These are phyloP conservation scores for Buteo buteo DNA, from an alignment of 2,113 vertebrate genomes.

Conservation along the genomic window DNA sequence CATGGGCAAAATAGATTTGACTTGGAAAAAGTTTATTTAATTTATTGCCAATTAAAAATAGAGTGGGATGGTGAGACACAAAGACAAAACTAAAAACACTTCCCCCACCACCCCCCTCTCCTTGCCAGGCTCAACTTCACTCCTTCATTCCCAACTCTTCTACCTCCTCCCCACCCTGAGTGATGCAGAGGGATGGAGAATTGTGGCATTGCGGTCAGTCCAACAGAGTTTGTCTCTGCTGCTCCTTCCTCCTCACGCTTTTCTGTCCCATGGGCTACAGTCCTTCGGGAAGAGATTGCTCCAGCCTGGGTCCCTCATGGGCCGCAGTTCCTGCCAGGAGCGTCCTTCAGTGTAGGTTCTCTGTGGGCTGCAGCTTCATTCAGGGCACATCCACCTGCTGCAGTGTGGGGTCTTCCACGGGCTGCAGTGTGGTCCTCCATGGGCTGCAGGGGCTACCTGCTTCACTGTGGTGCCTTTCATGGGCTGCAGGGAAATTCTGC, in stretches of 20 bases:
- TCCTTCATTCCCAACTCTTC: neutral
- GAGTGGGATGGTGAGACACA: neutral
- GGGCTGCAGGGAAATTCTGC: neutral
- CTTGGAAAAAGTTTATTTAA: neutral
- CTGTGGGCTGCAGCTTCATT: neutral
- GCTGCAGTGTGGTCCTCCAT: neutral
- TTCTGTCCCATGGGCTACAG: neutral
- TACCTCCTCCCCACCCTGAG: rapidly evolving
- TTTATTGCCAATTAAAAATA: neutral
- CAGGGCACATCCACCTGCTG: neutral
- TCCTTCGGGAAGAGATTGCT: neutral
- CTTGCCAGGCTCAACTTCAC: neutral
- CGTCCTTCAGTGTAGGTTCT: neutral
- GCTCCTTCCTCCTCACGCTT: neutral
- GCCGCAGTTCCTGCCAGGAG: neutral
- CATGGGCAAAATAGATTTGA: neutral
- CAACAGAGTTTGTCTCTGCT: neutral
- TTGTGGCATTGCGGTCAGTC: rapidly evolving
- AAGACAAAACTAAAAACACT: neutral
- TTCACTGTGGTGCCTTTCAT: neutral
- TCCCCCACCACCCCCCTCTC: rapidly evolving
- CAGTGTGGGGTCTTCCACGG: neutral
- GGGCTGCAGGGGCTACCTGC: neutral
- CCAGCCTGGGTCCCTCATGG: neutral
- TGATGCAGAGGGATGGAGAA: neutral